Evolutionary conservation across 2,888 invertebrate genomes (phyloP).

Genomic region (Tenthredo amoena): DNA sequence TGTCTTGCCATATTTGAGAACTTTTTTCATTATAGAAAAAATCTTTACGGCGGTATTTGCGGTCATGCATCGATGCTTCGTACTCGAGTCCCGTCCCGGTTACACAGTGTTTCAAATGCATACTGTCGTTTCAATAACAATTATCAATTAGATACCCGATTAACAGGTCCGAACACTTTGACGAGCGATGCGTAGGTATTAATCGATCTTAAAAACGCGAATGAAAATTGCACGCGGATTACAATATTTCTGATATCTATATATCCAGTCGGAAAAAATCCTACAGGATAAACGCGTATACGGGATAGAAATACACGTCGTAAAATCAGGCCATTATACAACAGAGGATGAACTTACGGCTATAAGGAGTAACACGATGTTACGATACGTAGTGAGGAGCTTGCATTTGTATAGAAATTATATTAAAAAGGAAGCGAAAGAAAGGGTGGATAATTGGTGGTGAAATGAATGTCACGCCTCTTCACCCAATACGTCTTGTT

Average conservation of each 20-base stretch:
- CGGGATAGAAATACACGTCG: background rate
- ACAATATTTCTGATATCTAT: background rate
- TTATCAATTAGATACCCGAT: no score
- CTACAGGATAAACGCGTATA: background rate
- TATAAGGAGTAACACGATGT: background rate
- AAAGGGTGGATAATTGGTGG: background rate
- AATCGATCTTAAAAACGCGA: background rate
- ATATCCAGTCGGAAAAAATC: background rate
- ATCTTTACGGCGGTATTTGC: background rate
- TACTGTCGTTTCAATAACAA: background rate
- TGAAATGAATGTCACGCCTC: background rate
- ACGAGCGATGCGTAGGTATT: background rate
- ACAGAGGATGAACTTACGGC: background rate
- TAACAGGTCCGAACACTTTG: background rate
- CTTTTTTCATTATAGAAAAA: constrained; percentile 7
- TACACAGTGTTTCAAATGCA: background rate
- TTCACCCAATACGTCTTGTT: background rate
- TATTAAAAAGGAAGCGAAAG: background rate
- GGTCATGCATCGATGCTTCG: background rate
- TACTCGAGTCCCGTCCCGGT: background rate
- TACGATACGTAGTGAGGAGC: background rate
- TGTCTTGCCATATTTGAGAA: constrained; percentile 33
- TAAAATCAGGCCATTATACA: background rate
- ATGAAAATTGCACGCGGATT: background rate
- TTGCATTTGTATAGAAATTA: constrained; percentile 21